Evolutionary conservation across 1,140 invertebrate genomes (phyloP).

Genomic region (Planococcus citri): DNA sequence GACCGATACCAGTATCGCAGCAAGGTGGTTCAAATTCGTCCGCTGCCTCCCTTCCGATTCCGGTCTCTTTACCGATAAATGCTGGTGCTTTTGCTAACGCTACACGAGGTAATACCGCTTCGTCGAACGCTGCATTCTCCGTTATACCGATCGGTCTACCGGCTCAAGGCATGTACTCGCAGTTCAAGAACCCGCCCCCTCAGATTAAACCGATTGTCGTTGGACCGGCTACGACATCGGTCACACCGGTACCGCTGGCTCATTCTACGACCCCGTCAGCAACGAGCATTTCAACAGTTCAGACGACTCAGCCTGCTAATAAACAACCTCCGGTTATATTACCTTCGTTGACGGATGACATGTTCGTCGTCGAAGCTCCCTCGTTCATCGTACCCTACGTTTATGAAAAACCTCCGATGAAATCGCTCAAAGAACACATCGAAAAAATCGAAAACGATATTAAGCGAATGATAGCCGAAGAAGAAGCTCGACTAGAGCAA

Average conservation of each 20-base stretch:
- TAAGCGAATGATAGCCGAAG: too few relatives aligned
- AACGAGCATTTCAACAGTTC: neutral
- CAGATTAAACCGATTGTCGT: constrained; percentile 25
- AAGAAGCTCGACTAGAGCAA: constrained; percentile 36
- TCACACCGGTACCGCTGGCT: constrained; percentile 26
- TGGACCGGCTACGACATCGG: constrained; percentile 30
- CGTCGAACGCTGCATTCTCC: constrained; percentile 26
- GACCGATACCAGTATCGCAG: constrained; percentile 38
- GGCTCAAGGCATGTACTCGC: constrained; percentile 43
- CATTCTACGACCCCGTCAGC: neutral
- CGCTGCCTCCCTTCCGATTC: constrained; percentile 18
- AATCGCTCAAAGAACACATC: constrained; percentile 62
- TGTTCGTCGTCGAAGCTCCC: constrained; percentile 80
- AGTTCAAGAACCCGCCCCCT: constrained; percentile 14
- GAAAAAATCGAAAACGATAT: constrained; percentile 47
- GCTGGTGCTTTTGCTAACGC: constrained; percentile 36
- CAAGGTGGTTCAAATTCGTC: constrained; percentile 12
- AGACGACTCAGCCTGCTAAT: constrained; percentile 25
- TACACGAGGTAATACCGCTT: constrained; percentile 35
- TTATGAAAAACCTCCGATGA: constrained; percentile 73
- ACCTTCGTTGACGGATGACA: constrained; percentile 71
- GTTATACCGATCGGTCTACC: constrained; percentile 33
- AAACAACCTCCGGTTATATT: constrained; percentile 42
- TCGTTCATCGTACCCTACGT: constrained; percentile 85
- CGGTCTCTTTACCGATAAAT: constrained; percentile 27